Percentiles rank a stretch among this genome's conserved stretches.
Evolutionary conservation across 1,140 invertebrate species (phyloP).

Genomic region (Popillia japonica): DNA sequence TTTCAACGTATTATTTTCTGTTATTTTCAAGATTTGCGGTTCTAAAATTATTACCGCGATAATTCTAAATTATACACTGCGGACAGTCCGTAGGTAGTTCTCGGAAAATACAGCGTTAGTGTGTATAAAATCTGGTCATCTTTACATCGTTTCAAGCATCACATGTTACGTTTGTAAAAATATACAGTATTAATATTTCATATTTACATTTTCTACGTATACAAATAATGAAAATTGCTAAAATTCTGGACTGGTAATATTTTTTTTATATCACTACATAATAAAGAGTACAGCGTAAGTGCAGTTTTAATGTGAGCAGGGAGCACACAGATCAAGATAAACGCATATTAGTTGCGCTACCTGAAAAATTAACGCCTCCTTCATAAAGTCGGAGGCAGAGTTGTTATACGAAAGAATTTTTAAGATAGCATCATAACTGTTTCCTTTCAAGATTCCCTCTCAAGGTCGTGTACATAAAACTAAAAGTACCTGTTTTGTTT

Average conservation of each 20-base stretch:
- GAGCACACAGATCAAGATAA: conserved; percentile 1
- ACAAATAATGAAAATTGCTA: neutral
- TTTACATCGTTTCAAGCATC: neutral
- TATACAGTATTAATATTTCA: neutral
- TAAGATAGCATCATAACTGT: neutral
- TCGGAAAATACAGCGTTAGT: neutral
- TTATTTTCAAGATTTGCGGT: conserved; percentile 30
- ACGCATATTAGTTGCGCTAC: conserved; percentile 9
- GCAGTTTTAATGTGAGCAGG: neutral
- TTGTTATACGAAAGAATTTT: neutral
- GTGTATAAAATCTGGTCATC: conserved; percentile 25
- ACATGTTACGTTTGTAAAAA: neutral
- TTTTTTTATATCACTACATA: neutral
- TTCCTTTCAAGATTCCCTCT: neutral
- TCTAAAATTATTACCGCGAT: conserved; percentile 27
- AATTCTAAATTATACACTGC: conserved; percentile 30
- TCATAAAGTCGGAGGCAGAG: neutral
- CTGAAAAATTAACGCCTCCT: conserved; percentile 18
- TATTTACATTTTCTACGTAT: neutral
- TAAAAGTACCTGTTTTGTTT: too few relatives aligned
- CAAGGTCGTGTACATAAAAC: too few relatives aligned
- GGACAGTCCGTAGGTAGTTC: conserved; percentile 3
- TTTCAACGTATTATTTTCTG: conserved; percentile 35
- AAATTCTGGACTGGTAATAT: neutral
- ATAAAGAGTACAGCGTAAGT: neutral